A percentile compares a stretch with the other conserved stretches of the same genome.
Conservation (phyloP, 2,113 vertebrate species). For the Rhinolophus sinicus region DNA sequence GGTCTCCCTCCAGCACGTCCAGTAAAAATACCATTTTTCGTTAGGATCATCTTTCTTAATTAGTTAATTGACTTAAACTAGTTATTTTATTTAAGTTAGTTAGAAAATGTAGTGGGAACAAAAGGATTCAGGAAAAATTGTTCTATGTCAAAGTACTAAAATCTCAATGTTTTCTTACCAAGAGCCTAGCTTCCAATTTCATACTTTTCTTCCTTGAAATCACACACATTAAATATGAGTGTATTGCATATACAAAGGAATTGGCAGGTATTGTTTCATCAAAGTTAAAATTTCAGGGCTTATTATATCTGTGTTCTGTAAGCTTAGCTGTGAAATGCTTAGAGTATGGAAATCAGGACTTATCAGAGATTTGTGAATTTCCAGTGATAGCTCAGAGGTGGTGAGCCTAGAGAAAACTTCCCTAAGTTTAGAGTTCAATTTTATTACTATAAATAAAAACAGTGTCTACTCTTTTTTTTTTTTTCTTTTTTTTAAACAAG, state of each 20-base stretch:
- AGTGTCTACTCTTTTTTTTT: constrained; percentile 31
- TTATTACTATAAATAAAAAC: constrained; percentile 64
- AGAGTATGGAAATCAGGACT: background rate
- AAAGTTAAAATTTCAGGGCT: constrained; percentile 8
- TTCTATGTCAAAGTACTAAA: background rate
- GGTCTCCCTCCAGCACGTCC: background rate
- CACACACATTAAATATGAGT: background rate
- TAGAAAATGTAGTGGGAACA: background rate
- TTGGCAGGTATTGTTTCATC: background rate
- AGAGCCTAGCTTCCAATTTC: background rate
- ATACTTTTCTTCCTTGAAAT: constrained; percentile 14
- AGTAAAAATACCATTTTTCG: background rate
- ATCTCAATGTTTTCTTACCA: background rate
- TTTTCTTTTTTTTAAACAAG: constrained; percentile 13
- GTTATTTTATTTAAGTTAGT: background rate
- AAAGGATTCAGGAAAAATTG: constrained; percentile 8
- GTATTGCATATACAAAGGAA: background rate
- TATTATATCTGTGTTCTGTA: background rate
- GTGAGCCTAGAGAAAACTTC: background rate
- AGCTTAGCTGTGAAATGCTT: background rate
- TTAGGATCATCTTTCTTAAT: background rate
- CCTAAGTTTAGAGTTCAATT: constrained; percentile 2
- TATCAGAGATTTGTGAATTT: constrained; percentile 27
- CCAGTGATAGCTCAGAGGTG: background rate
- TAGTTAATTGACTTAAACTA: too few species aligned